A percentile compares a stretch with the other conserved stretches of the same genome.
Conservation (phyloP, 2,888 invertebrate genomes). For the Cantharis nigra region DNA sequence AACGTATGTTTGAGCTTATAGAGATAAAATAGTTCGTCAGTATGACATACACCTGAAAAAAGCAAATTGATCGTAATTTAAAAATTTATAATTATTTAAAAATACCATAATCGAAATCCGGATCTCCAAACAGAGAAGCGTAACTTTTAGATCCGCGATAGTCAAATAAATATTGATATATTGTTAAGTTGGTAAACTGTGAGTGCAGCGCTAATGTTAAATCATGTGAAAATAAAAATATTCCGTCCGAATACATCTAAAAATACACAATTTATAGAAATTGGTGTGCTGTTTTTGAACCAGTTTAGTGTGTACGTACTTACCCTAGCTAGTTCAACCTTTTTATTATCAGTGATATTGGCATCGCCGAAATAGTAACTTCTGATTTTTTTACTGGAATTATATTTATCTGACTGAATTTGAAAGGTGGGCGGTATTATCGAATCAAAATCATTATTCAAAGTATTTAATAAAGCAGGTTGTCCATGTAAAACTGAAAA, state of each 20-base stretch:
- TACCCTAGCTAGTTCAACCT: conserved; percentile 53
- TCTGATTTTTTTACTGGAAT: conserved; percentile 49
- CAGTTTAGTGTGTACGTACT: conserved; percentile 39
- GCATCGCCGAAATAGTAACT: conserved; percentile 57
- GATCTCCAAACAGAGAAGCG: conserved; percentile 70
- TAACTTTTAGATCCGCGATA: conserved; percentile 71
- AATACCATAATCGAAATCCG: conserved; percentile 64
- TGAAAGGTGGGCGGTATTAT: conserved; percentile 55
- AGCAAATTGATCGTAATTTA: neutral
- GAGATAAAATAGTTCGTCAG: conserved; percentile 12
- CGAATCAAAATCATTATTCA: conserved; percentile 54
- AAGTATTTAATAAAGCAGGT: conserved; percentile 44
- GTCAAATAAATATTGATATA: conserved; percentile 70
- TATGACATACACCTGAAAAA: conserved; percentile 9
- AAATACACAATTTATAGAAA: neutral
- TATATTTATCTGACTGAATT: conserved; percentile 43
- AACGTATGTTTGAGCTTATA: neutral
- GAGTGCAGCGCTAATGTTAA: neutral
- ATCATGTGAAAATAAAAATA: neutral
- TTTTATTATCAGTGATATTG: conserved; percentile 48
- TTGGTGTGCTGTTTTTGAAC: too few species aligned
- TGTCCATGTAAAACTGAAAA: conserved; percentile 42
- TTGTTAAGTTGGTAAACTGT: conserved; percentile 51
- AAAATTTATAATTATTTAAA: neutral
- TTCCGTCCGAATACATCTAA: conserved; percentile 2